Evolutionary conservation across 2,113 vertebrate species (phyloP), one percentile per base, ranked within the genome.

Genomic region (Nipponia nippon): DNA sequence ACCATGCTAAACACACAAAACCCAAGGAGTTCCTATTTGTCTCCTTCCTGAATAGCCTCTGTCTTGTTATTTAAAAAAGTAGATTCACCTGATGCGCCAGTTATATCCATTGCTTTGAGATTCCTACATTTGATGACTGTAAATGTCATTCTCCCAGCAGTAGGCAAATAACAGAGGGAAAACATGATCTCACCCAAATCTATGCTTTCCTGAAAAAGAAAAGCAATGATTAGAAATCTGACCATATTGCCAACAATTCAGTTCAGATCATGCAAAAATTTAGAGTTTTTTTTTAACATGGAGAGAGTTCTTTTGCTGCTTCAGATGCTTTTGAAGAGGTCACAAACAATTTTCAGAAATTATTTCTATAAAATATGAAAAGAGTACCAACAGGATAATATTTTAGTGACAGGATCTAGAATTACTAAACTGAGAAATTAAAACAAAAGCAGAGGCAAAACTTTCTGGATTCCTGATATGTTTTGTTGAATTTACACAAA

Each of bases 101-200:
- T 99, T 97, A 99, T 99, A 96, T 99, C 99, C 99, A 99, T 99
- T 83, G 99, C 99, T 98, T 99, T 99, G 93, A 99, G 98, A 97
- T 99, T 99, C 90, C 99, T 98, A 97, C 99, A 99, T 95, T 99
- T 99, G 98, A 99, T 99, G 96, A 99, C 99, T 2, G 99, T 99
- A 87, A 99, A 96, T 40, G 99, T 99, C 99, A 99, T 99, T 79
- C 99, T 98, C 32, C 99, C 99, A 22, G 99, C 99, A 62, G 99
- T 99, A 79, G 99, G 99, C 90, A 99, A 98, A 97, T 99, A 99
- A 97, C 99, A 99, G 92, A 99, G 98, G 69, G 99, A 99, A 98
- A 99, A 99, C 99, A 99, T 99, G 96, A 99, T 99, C 98, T 99
- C 99, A 49, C 99, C 99, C 94, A 99, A 98, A 97, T 99, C 99